Conservation (phyloP, 1,140 invertebrate genomes). For the Zaprionus ornatus region DNA sequence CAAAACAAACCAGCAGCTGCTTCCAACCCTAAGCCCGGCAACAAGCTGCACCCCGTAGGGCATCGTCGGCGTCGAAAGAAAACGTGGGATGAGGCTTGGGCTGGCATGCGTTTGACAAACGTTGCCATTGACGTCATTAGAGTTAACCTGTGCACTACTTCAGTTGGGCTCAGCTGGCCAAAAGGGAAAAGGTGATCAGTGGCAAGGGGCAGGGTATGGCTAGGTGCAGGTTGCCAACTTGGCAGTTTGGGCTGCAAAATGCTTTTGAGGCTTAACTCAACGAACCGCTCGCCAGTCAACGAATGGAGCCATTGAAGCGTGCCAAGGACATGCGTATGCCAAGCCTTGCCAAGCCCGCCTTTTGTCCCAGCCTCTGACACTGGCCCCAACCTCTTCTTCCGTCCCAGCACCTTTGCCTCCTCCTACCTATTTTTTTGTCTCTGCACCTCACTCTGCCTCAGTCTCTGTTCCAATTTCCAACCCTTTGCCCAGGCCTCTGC, state of each 20-base stretch:
- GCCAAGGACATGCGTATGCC: slow-evolving; percentile 47
- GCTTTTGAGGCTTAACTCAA: slow-evolving; percentile 54
- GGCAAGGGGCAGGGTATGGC: background rate
- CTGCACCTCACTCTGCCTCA: background rate
- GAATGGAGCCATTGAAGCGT: slow-evolving; percentile 54
- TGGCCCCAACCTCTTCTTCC: background rate
- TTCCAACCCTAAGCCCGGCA: background rate
- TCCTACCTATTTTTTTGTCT: background rate
- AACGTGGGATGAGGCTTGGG: background rate
- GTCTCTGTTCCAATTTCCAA: too few species aligned
- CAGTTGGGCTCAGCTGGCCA: slow-evolving; percentile 9
- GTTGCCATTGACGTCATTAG: slow-evolving; percentile 69
- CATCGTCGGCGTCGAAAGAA: background rate
- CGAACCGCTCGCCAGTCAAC: slow-evolving; percentile 25
- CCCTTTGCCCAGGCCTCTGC: background rate
- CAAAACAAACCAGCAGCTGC: slow-evolving; percentile 15
- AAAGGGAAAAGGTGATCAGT: background rate
- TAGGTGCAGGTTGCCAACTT: background rate
- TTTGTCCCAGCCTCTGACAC: background rate
- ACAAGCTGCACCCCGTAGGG: background rate
- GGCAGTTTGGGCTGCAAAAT: slow-evolving; percentile 36
- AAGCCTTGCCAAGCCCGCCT: background rate
- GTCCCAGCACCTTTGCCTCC: background rate
- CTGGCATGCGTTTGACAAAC: slow-evolving; percentile 51
- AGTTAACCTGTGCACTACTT: slow-evolving; percentile 51